A percentile compares a stretch with the other conserved stretches of the same genome.
These are phyloP conservation scores for Calcarius lapponicus DNA, from an alignment of 2,797 vertebrate species.

Conservation along the genomic window DNA sequence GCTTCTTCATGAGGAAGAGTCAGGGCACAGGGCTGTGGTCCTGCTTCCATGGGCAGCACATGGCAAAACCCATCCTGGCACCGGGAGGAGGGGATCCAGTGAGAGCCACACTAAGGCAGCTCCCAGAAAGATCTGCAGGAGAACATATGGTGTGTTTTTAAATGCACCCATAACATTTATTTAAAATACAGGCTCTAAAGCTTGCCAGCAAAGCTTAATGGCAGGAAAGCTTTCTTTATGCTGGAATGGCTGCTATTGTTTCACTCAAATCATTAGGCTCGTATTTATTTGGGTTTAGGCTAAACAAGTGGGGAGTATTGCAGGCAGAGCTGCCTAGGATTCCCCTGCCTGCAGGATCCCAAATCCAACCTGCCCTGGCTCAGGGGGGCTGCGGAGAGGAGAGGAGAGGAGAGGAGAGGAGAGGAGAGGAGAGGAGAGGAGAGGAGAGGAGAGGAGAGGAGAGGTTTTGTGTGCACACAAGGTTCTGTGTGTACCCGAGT, in stretches of 20 bases:
- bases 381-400: background rate
- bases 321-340: background rate
- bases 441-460: too few relatives aligned
- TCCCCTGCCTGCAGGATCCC: background rate
- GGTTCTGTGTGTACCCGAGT: background rate
- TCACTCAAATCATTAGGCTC: background rate
- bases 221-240: background rate
- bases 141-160: constrained; percentile 59
- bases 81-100: background rate
- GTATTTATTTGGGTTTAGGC: background rate
- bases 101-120: background rate
- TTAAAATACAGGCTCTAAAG: constrained; percentile 49
- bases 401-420: too few relatives aligned
- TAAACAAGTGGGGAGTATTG: background rate
- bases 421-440: too few relatives aligned
- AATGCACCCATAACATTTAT: constrained; percentile 57
- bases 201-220: constrained; percentile 32
- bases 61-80: background rate
- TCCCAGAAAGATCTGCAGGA: background rate
- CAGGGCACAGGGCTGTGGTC: background rate
- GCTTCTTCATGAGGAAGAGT: background rate
- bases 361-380: background rate
- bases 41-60: background rate
- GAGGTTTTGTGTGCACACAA: background rate
- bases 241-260: constrained; percentile 15